Evolutionary conservation across 2,113 vertebrate genomes (phyloP), one percentile per base, ranked within the genome.

Genomic region (Halcyon malimbica): DNA sequence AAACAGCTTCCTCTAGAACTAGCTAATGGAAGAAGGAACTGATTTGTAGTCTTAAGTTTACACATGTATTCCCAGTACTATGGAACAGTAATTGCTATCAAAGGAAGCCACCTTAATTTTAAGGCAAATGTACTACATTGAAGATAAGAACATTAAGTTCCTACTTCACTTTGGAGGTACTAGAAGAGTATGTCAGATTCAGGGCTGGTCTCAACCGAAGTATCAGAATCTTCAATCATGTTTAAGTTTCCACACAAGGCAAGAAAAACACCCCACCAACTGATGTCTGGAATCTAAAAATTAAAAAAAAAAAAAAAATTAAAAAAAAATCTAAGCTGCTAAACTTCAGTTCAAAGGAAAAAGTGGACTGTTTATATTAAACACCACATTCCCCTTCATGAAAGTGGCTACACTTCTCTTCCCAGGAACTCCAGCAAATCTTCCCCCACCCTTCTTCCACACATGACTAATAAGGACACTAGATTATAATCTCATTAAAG

Each of bases 101-200:
- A 67, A 82, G 48, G 48, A 89, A 69, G 60, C 65, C 79, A 83
- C 54, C 39, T 85, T 64, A 28, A 53, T 53, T 57, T 95, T 78
- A 97, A 96, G 93, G 96, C 96, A 90, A 96, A 89, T 48, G 59
- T 97, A 96, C 71, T 93, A 88, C 77, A 94, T 64, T 46, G 41
- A 94, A 82, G 83, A 37, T 79, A 73, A 46, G 89, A 94, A 96
- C 26, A 4, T 92, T 67, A 89, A 83, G 73, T 85, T 89, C 53
- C 74, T 93, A 64, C 84, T 94, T 96, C 86, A 94, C 94, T 96
- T 93, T 67, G 75, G 69, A 93, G 93, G 59, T 96, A 94, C 95
- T 96, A 94, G 80, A 88, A 96, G 87, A 94, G 19, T 76, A 83
- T n/a, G 76, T 97, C 92, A 92, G 62, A 94, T 94, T 95, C n/a